phyloP scores from a whole-genome alignment of 64 coral and sea anemone species.

The Stichodactyla mertensii region DNA sequence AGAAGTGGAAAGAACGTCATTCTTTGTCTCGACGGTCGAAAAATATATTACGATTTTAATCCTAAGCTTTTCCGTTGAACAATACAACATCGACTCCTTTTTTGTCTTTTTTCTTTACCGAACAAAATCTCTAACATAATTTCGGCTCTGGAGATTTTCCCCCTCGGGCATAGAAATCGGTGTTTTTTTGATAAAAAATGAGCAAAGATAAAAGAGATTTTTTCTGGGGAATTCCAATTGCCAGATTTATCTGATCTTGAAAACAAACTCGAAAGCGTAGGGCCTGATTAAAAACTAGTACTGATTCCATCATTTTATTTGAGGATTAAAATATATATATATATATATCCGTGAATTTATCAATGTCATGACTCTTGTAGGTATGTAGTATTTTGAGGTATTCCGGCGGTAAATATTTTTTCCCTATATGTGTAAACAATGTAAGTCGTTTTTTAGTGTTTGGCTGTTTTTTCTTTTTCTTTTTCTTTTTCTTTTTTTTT shows the following conservation, averaged over 20 bases:
- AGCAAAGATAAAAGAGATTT: neutral
- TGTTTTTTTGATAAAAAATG: neutral
- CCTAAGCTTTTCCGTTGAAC: neutral
- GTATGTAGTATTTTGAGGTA: too few species aligned
- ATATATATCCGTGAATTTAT: neutral
- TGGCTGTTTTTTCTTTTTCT: too few species aligned
- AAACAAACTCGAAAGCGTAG: neutral
- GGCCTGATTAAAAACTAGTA: neutral
- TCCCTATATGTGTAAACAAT: too few species aligned
- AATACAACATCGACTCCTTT: neutral
- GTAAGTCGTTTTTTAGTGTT: too few species aligned
- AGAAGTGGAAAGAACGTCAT: neutral
- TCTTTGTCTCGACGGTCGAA: neutral
- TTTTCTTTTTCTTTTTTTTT: too few species aligned
- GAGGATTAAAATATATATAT: neutral
- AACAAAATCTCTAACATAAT: neutral
- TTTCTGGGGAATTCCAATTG: neutral
- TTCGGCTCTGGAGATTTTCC: neutral
- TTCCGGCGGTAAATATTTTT: too few species aligned
- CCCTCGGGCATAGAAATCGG: conserved; percentile 13
- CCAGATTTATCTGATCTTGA: neutral
- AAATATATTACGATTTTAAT: neutral
- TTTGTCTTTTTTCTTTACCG: neutral
- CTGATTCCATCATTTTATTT: neutral
- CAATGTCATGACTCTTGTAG: too few species aligned